Evolutionary conservation across 2,113 vertebrate genomes (phyloP), one percentile per base, ranked within the genome.

Genomic region (Chloebia gouldiae): DNA sequence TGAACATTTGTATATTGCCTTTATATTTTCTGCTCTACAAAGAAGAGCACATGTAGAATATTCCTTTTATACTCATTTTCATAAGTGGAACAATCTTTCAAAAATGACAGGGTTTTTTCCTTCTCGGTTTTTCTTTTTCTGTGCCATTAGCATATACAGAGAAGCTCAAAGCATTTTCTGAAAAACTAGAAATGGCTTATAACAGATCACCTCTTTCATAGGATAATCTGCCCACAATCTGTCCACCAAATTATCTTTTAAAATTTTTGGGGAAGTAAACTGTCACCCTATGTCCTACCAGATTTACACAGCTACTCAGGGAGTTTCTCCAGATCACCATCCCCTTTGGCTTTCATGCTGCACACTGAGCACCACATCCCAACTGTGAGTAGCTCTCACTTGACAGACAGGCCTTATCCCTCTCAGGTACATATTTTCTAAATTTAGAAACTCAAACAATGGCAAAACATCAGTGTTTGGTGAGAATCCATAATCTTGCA

Each of bases 391-490:
- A 42, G 33, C 24, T 45, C 65, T 47, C 42, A 35, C 7, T 13
- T 39, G 15, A 31, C 19, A 76, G 40, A 15, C 10, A 30, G 13
- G 5, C 9, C n/a, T 88, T 45, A n/a, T 3, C 19, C 61, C 6
- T 79, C 81, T 71, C 60, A 28, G 76, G 65, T 85, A 92, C 30
- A 42, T 31, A 90, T 10, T 13, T 82, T 28, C 69, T 94, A 95
- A 95, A 95, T 87, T 96, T 91, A 97, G 87, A 94, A 96, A 85
- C n/a, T 57, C 69, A 81, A 45, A 88, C 64, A 90, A 73, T 31
- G 47, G 51, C n/a, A 86, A 83, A 95, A 20, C 39, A 93, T 84
- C 75, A 79, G 88, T 57, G 64, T 91, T 92, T 89, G 33, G 24
- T 68, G 60, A 44, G 57, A 90, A 93, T 63, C 51, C 77, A 16